These are phyloP conservation scores for Madoqua kirkii DNA, from an alignment of 2,113 vertebrate genomes.

Conservation along the genomic window DNA sequence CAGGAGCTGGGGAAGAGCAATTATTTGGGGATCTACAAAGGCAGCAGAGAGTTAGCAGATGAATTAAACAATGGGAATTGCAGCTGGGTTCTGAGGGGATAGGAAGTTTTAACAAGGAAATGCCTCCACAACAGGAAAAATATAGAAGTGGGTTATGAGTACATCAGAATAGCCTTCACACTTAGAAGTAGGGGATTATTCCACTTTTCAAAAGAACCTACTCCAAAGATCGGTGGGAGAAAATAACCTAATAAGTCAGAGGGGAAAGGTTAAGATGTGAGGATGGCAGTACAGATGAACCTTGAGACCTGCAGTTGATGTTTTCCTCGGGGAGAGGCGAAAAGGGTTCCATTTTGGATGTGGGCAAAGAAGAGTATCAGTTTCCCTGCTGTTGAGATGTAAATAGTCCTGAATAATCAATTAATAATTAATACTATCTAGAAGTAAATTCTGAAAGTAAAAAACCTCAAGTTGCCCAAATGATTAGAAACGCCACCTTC, in stretches of 20 bases:
- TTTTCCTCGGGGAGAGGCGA: not conserved
- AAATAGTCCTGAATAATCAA: slow-evolving; percentile 46
- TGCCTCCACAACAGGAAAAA: slow-evolving; percentile 35
- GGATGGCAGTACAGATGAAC: not conserved
- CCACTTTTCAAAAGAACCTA: not conserved
- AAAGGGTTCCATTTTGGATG: not conserved
- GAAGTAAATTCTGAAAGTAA: slow-evolving; percentile 42
- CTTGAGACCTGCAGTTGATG: not conserved
- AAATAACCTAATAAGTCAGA: not conserved
- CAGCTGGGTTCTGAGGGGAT: not conserved
- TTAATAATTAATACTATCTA: slow-evolving; percentile 23
- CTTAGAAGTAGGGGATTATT: not conserved
- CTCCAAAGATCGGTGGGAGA: not conserved
- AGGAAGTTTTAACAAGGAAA: not conserved
- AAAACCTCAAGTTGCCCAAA: not conserved
- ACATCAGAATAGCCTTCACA: slow-evolving; percentile 6
- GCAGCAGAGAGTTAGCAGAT: slow-evolving; percentile 32
- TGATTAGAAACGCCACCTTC: not conserved
- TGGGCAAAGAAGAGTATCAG: slow-evolving; percentile 22
- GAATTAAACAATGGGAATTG: slow-evolving; percentile 22
- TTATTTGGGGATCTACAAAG: not conserved
- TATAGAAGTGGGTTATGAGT: not conserved
- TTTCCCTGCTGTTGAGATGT: slow-evolving; percentile 30
- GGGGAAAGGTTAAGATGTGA: not conserved
- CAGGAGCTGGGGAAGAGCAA: not conserved